Conservation (phyloP, 1,140 invertebrate genomes). For the Penaeus indicus region DNA sequence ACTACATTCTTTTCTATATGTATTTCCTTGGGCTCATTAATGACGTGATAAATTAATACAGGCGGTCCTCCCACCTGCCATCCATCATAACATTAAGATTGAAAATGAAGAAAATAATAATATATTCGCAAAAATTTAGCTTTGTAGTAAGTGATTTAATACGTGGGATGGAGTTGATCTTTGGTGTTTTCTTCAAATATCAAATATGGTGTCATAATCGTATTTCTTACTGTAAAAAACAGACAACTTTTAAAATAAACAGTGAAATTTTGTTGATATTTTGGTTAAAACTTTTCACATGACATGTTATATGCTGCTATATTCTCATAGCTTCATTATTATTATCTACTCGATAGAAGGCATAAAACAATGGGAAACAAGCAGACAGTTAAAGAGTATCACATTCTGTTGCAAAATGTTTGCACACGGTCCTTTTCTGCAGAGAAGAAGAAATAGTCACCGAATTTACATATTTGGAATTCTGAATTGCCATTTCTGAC, state of each 20-base stretch:
- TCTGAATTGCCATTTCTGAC: conserved; percentile 31
- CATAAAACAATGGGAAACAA: no score
- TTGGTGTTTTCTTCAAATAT: conserved; percentile 41
- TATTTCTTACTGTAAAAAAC: not conserved
- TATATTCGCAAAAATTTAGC: no score
- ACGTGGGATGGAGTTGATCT: not conserved
- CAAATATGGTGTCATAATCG: conserved; percentile 7
- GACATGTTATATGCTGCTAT: not conserved
- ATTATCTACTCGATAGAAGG: no score
- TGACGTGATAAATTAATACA: conserved; percentile 49
- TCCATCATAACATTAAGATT: conserved; percentile 38
- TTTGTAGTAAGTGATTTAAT: no score
- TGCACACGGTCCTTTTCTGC: conserved; percentile 25
- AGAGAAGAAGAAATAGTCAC: not conserved
- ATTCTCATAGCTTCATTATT: not conserved
- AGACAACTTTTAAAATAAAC: no score
- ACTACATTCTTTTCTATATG: not conserved
- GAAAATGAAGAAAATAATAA: not conserved
- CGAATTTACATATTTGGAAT: not conserved
- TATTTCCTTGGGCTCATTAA: conserved; percentile 45
- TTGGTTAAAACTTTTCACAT: not conserved
- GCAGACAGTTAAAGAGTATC: no score
- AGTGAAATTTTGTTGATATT: no score
- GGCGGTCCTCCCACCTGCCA: conserved; percentile 51
- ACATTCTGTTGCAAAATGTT: not conserved